phyloP scores from a whole-genome alignment of 2,113 vertebrate species.

The Hylia prasina region DNA sequence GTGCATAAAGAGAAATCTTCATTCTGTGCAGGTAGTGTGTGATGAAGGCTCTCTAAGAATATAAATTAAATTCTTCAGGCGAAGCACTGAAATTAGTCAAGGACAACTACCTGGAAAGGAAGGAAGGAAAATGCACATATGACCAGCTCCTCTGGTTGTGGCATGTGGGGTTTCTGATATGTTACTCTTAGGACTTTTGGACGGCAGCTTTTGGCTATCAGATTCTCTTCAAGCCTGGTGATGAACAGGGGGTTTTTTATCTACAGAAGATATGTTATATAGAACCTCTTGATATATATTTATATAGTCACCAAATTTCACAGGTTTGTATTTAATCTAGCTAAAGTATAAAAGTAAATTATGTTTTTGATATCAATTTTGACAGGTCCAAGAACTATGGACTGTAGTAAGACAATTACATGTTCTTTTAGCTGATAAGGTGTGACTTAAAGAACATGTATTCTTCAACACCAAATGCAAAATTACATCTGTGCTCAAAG shows the following conservation, averaged over 20 bases:
- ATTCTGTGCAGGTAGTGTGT: neutral
- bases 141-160: neutral
- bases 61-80: neutral
- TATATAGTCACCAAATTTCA: neutral
- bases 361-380: neutral
- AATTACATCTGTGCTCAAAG: neutral
- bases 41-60: neutral
- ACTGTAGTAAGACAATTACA: neutral
- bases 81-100: neutral
- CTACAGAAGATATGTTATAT: neutral
- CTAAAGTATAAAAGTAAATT: neutral
- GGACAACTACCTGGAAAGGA: neutral
- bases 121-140: neutral
- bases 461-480: neutral
- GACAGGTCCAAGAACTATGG: neutral
- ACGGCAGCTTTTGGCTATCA: neutral
- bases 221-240: neutral
- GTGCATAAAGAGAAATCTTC: neutral
- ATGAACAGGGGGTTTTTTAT: neutral
- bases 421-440: neutral
- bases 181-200: neutral
- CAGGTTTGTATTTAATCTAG: neutral
- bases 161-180: neutral
- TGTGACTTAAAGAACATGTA: neutral
- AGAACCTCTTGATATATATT: neutral